Percentiles rank a stretch among this genome's conserved stretches.
Conservation (phyloP, 2,113 vertebrate genomes). For the Cynoglossus semilaevis region DNA sequence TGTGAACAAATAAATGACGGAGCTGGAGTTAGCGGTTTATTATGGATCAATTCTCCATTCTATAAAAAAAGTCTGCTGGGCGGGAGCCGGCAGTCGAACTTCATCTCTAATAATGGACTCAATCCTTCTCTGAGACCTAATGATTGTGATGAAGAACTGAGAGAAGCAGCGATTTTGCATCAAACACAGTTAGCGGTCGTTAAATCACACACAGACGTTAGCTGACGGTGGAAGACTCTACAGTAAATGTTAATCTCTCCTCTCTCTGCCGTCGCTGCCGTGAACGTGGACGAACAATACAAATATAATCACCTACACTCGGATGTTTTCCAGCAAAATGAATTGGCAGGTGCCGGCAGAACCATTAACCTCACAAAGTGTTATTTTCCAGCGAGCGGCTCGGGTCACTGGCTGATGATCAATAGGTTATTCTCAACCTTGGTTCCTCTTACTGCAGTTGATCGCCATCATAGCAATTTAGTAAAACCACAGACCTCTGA, state of each 20-base stretch:
- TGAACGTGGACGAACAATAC: slow-evolving; percentile 5
- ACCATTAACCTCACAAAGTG: slow-evolving; percentile 23
- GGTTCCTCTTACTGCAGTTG: slow-evolving; percentile 10
- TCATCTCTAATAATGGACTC: slow-evolving; percentile 31
- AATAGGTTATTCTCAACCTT: slow-evolving; percentile 5
- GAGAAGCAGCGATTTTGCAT: slow-evolving; percentile 15
- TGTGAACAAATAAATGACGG: too few relatives aligned
- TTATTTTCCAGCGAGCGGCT: slow-evolving; percentile 7
- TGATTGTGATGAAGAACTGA: slow-evolving; percentile 3
- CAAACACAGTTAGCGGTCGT: slow-evolving; percentile 23
- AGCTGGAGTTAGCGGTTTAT: too few relatives aligned
- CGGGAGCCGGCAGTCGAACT: slow-evolving; percentile 5
- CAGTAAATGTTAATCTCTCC: neutral
- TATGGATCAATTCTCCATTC: too few relatives aligned
- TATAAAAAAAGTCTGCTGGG: slow-evolving; percentile 14
- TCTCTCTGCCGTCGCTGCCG: slow-evolving; percentile 2
- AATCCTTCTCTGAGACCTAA: slow-evolving; percentile 33
- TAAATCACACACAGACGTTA: slow-evolving; percentile 11
- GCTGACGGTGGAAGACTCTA: too few relatives aligned
- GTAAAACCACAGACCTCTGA: slow-evolving; percentile 1
- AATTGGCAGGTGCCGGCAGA: neutral
- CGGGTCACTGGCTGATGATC: slow-evolving; percentile 18
- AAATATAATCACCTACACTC: slow-evolving; percentile 21
- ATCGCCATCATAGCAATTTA: neutral
- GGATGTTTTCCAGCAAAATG: slow-evolving; percentile 29